Base-by-base conservation (phyloP, 2,888 invertebrate species). In the Catocala fraxini region DNA sequence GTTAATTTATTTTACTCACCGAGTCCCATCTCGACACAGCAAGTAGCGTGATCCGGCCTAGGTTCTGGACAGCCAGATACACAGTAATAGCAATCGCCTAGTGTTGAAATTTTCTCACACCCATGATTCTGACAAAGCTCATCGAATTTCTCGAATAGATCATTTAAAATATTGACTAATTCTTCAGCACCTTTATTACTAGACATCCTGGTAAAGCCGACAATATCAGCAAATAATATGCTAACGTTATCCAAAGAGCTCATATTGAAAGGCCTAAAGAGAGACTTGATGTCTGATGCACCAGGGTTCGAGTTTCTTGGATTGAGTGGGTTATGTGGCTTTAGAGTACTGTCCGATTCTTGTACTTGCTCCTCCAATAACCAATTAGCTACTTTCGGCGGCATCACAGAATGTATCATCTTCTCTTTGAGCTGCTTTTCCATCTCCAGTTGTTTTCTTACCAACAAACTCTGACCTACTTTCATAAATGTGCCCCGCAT, bases 321-420 rank as follows among this genome's bases (percentile, higher is more conserved):
- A 63, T 89, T 88, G 13, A 92, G 79, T 46, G 90, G 85, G 75
- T 90, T 85, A 65, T 92, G 88, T 34, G 84, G 80, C 80, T 95
- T 95, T 74, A 95, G 89, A 74, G 95, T 95, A 60, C 25, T 25
- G 25, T 95, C 94, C 33, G 91, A 85, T 68, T 96, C 95, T 57
- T 95, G 90, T 66, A 96, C 95, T 80, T 97, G 96, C 82, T 97
- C 97, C 69, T 96, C 96, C 94, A 98, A 95, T 56, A 98, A 87
- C 97, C 97, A 97, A 75, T 96, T 96, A 3, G 98, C 98, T 1
- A 99, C 97, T 84, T 97, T 97, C 0, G 98, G 98, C 7, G 99
- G 99, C 99, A 99, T 99, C 63, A 99, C 97, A 33, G 99, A 99
- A 86, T 97, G 97, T 78, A 98, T 99, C 99, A 99, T 99, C 88